Evolutionary conservation across 2,113 vertebrate species (phyloP).

Genomic region (Seriola dumerili): DNA sequence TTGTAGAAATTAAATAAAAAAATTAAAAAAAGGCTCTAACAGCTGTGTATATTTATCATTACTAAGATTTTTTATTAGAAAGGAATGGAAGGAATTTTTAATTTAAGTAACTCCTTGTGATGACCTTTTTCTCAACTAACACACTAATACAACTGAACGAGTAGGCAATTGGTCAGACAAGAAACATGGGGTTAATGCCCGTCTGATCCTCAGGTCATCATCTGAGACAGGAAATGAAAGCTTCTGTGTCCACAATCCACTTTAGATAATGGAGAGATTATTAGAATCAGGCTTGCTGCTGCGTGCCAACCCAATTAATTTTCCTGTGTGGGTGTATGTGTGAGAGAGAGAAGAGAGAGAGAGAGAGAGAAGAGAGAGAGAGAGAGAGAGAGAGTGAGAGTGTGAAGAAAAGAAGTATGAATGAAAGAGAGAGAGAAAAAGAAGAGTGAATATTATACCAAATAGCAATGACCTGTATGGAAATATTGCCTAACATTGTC

Average conservation of each 20-base stretch:
- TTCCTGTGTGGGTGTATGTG: slow-evolving; percentile 15
- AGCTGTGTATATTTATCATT: background rate
- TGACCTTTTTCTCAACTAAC: background rate
- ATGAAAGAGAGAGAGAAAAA: slow-evolving; percentile 6
- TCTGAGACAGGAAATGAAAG: slow-evolving; percentile 73
- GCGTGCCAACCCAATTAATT: slow-evolving; percentile 80
- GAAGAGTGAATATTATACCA: slow-evolving; percentile 1
- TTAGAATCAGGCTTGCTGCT: slow-evolving; percentile 70
- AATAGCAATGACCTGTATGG: too few relatives aligned
- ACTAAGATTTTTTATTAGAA: background rate
- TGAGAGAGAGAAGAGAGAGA: too few relatives aligned
- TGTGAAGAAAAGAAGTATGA: background rate
- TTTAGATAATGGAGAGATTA: slow-evolving; percentile 82
- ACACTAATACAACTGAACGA: slow-evolving; percentile 10
- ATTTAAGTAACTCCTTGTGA: background rate
- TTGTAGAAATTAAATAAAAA: background rate
- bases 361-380: too few relatives aligned
- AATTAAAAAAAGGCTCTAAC: background rate
- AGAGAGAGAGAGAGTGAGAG: background rate
- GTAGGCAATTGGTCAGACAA: slow-evolving; percentile 24
- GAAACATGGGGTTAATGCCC: slow-evolving; percentile 64
- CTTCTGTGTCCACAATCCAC: slow-evolving; percentile 71
- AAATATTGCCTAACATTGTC: slow-evolving; percentile 16
- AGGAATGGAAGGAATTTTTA: background rate
- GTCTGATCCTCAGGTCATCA: slow-evolving; percentile 52